Percentiles rank a stretch among this genome's conserved stretches.
Conservation (phyloP, 2,888 invertebrate species). For the Chloroclystis v-ata region DNA sequence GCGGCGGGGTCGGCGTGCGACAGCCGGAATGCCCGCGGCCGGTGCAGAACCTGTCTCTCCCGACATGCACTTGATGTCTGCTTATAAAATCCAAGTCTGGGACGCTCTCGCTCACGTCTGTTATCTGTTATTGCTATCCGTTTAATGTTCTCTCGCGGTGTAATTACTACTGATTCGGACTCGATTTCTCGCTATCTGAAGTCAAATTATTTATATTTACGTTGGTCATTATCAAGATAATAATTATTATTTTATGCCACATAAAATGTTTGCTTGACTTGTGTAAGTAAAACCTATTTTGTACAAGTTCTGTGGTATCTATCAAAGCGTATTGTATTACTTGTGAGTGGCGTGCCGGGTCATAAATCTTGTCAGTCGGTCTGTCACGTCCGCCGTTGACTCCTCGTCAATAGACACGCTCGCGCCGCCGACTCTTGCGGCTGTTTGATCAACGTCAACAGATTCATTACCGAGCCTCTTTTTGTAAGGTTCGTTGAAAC, state of each 20-base stretch:
- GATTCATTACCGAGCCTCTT: not conserved
- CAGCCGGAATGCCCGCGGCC: conserved; percentile 67
- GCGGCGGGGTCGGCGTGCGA: conserved; percentile 30
- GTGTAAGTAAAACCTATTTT: no score
- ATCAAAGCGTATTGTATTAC: no score
- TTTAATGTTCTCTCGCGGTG: conserved; percentile 6
- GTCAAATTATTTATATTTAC: not conserved
- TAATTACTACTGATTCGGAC: conserved; percentile 7
- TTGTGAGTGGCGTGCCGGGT: not conserved
- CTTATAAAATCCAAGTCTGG: conserved; percentile 61
- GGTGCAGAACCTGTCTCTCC: conserved; percentile 66
- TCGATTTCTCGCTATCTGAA: not conserved
- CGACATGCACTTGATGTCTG: conserved; percentile 57
- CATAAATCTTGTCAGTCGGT: not conserved
- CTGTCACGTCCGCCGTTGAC: conserved; percentile 1
- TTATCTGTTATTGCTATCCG: conserved; percentile 18
- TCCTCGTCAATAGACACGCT: not conserved
- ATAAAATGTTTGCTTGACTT: no score
- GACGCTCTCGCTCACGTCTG: conserved; percentile 35
- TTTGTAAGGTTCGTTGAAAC: not conserved
- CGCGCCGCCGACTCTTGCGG: not conserved
- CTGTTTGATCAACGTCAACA: conserved; percentile 1
- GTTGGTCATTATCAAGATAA: not conserved
- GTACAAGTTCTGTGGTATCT: no score
- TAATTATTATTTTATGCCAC: no score